A percentile compares a stretch with the other conserved stretches of the same genome.
phyloP scores from a whole-genome alignment of 2,888 invertebrate species.

The Drosophila planitibia region DNA sequence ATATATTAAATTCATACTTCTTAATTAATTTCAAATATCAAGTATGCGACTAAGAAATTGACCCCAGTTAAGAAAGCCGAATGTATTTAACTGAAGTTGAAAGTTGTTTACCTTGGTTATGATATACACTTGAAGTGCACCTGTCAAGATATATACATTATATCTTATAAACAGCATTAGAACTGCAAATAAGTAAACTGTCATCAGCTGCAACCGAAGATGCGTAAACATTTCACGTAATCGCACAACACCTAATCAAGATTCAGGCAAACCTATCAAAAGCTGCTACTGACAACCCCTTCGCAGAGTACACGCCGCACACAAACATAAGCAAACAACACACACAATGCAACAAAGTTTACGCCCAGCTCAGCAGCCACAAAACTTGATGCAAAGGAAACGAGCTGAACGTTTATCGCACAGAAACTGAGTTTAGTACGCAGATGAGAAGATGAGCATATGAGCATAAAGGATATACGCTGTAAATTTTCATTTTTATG shows the following conservation, averaged over 20 bases:
- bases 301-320: not conserved
- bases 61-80: not conserved
- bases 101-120: not conserved
- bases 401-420: slow-evolving; percentile 69
- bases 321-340: slow-evolving; percentile 2
- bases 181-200: slow-evolving; percentile 13
- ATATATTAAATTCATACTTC: not conserved
- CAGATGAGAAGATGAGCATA: slow-evolving; percentile 53
- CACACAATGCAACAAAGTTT: slow-evolving; percentile 72
- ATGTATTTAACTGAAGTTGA: not conserved
- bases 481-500: slow-evolving; percentile 82
- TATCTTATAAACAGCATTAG: slow-evolving; percentile 4
- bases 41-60: not conserved
- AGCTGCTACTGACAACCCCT: slow-evolving; percentile 15
- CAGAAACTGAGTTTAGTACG: slow-evolving; percentile 38
- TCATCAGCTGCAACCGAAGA: slow-evolving; percentile 39
- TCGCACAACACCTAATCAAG: slow-evolving; percentile 75
- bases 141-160: not conserved
- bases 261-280: slow-evolving; percentile 59
- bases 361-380: slow-evolving; percentile 55
- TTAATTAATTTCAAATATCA: not conserved
- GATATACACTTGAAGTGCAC: not conserved
- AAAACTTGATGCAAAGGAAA: slow-evolving; percentile 70
- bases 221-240: slow-evolving; percentile 77
- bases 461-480: slow-evolving; percentile 79